A percentile compares a stretch with the other conserved stretches of the same genome.
Conservation (phyloP, 2,797 vertebrate species). For the Thaleichthys pacificus region DNA sequence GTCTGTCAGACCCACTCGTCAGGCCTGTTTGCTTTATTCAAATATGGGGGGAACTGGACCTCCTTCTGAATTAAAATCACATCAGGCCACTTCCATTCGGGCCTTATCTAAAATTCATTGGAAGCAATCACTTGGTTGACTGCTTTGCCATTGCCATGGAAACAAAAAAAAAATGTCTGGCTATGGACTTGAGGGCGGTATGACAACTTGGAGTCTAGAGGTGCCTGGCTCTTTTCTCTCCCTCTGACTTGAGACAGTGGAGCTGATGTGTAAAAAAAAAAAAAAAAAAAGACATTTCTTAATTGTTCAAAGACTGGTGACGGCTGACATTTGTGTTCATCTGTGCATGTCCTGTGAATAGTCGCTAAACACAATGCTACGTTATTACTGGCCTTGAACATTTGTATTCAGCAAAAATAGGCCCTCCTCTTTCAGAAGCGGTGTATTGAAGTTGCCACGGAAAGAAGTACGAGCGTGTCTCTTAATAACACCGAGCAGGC, state of each 20-base stretch:
- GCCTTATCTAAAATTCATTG: slow-evolving; percentile 92
- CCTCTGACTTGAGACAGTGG: neutral
- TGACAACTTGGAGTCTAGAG: slow-evolving; percentile 9
- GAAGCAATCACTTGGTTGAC: slow-evolving; percentile 84
- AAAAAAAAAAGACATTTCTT: too few species aligned
- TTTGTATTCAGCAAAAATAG: neutral
- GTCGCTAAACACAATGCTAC: neutral
- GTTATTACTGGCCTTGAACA: neutral
- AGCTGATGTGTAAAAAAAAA: neutral
- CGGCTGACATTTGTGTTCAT: neutral
- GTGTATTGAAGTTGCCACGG: neutral
- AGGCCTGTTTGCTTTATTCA: slow-evolving; percentile 89
- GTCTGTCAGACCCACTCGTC: slow-evolving; percentile 85
- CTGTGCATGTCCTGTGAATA: neutral
- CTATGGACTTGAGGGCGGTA: neutral
- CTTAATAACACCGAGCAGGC: slow-evolving; percentile 18
- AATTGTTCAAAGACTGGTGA: neutral
- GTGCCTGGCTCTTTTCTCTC: neutral
- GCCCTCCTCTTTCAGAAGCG: neutral
- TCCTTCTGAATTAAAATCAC: slow-evolving; percentile 90
- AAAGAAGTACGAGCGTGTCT: neutral
- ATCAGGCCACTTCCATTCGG: slow-evolving; percentile 84
- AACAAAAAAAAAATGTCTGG: slow-evolving; percentile 44
- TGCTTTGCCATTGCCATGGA: slow-evolving; percentile 86
- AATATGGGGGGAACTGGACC: slow-evolving; percentile 83